Evolutionary conservation across 1,140 invertebrate genomes (phyloP), one percentile per base, ranked within the genome.

Genomic region (Bicyclus anynana): DNA sequence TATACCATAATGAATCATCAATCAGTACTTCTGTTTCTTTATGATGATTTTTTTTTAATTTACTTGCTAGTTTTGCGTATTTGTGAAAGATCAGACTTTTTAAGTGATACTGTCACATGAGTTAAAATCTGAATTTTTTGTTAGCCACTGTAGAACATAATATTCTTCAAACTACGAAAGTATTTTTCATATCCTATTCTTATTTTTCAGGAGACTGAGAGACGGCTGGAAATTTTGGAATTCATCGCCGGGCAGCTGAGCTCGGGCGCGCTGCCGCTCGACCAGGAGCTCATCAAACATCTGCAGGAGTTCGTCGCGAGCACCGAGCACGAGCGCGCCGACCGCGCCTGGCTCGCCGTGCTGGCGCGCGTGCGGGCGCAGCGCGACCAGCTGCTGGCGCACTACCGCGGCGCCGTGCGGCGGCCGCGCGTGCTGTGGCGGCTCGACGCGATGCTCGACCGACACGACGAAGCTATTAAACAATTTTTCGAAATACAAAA

Each of bases 401-500:
- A 60, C 29, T 65, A 65, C 46, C 35, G 48, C 17, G 66, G 67
- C 47, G 62, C 65, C n/a, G 56, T 63, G 1, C 56, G 50, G 1
- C 67, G 73, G 1, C 76, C 81, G 5, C 69, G 81, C n/a, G 57
- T 84, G 0, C 58, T 72, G 3, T 87, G 84, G 81, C 66, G 66
- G 5, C 46, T 87, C 14, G 57, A 77, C 46, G 63, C 65, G 0
- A 56, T 67, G 18, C 62, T 74, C 4, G 68, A 71, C 14, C 56
- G 53, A 14, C 73, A 80, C 40, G 64, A 75, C 7, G 61, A 74
- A 3, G 80, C 75, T 16, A 23, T 89, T 10, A 57, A 69, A 35
- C 53, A 87, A 5, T 88, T 88, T 53, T 83, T 88, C 44, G 49
- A 77, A 46, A 84, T 87, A 33, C 66, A 70, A 14, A 16, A 62